Conservation (phyloP, 1,140 invertebrate species). For the Telenomus remus region DNA sequence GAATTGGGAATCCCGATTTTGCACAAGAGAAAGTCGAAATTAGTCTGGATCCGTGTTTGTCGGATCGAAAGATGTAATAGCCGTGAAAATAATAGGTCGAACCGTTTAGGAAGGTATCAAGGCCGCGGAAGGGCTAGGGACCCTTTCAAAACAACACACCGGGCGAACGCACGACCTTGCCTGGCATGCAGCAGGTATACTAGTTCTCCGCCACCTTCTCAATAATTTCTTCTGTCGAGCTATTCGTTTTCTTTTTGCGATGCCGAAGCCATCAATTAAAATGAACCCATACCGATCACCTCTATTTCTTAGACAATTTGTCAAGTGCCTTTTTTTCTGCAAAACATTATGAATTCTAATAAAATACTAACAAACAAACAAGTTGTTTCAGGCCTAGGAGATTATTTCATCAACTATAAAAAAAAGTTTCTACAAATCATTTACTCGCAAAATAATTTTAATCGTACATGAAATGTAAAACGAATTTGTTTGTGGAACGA, state of each 20-base stretch:
- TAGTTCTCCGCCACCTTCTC: constrained; percentile 17
- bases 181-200: constrained; percentile 59
- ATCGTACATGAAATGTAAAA: too few species aligned
- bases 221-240: constrained; percentile 42
- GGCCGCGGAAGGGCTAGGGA: constrained; percentile 30
- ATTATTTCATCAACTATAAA: too few species aligned
- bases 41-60: constrained; percentile 17
- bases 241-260: constrained; percentile 43
- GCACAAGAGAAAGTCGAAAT: constrained; percentile 21
- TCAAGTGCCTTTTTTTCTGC: too few species aligned
- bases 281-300: too few species aligned
- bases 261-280: not conserved
- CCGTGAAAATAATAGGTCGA: constrained; percentile 27
- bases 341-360: too few species aligned
- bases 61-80: constrained; percentile 20
- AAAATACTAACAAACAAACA: too few species aligned
- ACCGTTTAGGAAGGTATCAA: constrained; percentile 24
- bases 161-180: constrained; percentile 61
- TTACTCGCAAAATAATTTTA: too few species aligned
- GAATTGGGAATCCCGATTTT: not conserved
- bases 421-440: too few species aligned
- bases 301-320: too few species aligned
- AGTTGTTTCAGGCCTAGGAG: too few species aligned
- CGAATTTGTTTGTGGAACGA: too few species aligned
- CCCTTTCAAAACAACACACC: constrained; percentile 38